A percentile compares a stretch with the other conserved stretches of the same genome.
phyloP scores from a whole-genome alignment of 2,888 invertebrate genomes.

The Protonemura montana region DNA sequence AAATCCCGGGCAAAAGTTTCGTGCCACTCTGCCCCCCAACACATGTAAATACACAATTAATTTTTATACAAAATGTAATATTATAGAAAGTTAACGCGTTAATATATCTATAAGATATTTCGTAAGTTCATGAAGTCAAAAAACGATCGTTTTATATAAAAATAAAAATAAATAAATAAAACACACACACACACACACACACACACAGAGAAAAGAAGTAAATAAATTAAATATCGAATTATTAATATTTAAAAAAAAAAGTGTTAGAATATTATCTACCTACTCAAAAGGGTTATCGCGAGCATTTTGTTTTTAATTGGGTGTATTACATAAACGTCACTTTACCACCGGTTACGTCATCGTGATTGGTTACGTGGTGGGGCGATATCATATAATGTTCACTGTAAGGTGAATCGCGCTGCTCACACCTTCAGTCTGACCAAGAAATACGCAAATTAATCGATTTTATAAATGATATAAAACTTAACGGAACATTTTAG shows the following conservation, averaged over 20 bases:
- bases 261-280: conserved; percentile 19
- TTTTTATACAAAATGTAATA: conserved; percentile 35
- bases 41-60: conserved; percentile 37
- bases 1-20: neutral
- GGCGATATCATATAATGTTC: too few species aligned
- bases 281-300: neutral
- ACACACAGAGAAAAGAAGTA: conserved; percentile 8
- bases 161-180: too few species aligned
- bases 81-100: conserved; percentile 9
- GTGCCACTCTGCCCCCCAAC: neutral
- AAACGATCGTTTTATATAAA: conserved; percentile 9
- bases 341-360: neutral
- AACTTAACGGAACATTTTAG: neutral
- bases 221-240: conserved; percentile 9
- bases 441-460: neutral
- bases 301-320: neutral
- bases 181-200: too few species aligned
- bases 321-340: neutral
- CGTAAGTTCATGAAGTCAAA: conserved; percentile 7
- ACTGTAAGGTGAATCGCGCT: too few species aligned
- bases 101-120: conserved; percentile 27
- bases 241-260: conserved; percentile 13
- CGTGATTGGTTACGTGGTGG: neutral
- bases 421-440: neutral
- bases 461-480: neutral